Percentiles rank a stretch among this genome's conserved stretches.
These are phyloP conservation scores for Sphecodes monilicornis DNA, from an alignment of 2,888 invertebrate species.

Conservation along the genomic window DNA sequence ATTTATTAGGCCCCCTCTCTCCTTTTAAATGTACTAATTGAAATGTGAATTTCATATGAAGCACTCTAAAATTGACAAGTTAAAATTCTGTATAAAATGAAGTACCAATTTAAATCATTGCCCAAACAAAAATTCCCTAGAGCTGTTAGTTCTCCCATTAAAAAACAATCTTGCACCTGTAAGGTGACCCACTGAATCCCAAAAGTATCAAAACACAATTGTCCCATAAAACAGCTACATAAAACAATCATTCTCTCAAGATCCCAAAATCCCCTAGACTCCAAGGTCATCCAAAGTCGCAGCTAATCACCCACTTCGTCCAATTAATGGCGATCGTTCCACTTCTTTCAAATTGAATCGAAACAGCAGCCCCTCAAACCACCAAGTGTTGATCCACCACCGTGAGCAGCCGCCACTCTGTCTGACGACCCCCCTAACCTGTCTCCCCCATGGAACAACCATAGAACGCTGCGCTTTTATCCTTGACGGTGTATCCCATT, in stretches of 20 bases:
- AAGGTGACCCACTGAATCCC: neutral
- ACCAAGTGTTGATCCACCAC: constrained; percentile 48
- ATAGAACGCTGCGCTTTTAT: constrained; percentile 9
- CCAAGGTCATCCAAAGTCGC: neutral
- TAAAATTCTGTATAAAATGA: no score
- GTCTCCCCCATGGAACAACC: neutral
- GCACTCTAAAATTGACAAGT: no score
- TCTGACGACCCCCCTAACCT: constrained; percentile 17
- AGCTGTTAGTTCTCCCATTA: no score
- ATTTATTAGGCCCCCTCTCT: no score
- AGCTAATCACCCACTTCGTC: constrained; percentile 11
- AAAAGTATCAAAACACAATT: neutral
- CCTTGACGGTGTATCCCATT: constrained; percentile 51
- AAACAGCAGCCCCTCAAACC: constrained; percentile 32
- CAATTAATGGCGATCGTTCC: constrained; percentile 52
- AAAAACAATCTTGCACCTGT: no score
- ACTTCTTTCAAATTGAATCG: constrained; percentile 59
- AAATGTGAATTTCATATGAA: no score
- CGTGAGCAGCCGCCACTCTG: constrained; percentile 22
- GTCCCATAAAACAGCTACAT: neutral
- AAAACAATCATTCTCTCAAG: neutral
- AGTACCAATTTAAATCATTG: no score
- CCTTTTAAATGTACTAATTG: no score
- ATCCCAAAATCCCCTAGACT: neutral
- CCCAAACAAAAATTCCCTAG: no score